Base-by-base conservation (phyloP, 2,113 vertebrate species). In the Ondatra zibethicus region DNA sequence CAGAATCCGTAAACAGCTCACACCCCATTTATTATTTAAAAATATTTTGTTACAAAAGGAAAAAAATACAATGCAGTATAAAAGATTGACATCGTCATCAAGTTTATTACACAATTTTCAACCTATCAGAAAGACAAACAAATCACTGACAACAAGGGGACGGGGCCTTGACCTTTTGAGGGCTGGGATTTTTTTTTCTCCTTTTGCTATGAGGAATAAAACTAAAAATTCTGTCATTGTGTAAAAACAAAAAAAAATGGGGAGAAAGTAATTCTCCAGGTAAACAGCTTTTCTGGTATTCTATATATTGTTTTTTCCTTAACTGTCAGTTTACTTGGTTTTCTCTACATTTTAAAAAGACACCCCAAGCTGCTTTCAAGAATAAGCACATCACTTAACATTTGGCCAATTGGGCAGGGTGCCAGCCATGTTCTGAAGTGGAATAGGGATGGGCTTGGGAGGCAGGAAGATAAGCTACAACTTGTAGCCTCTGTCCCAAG, bases 51-150 rank as follows among this genome's bases (percentile, higher is more conserved):
- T 95, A 98, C 96, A 98, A 97, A 97, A 97, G 95, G 97, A 97
- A 96, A 98, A 65, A 97, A 95, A 98, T 93, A 95, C 95, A 97
- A 98, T 87, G 23, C 98, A 92, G 13, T 98, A 77, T 99, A 99
- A 99, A 99, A 99, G 98, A 98, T 97, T 97, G 98, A 99, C 99
- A 98, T 98, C 14, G 98, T 99, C 98, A 99, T 99, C 97, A 97
- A 99, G 98, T 99, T 99, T 99, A 99, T 99, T 99, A 98, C 98
- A 99, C 99, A 98, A 98, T 98, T 98, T 98, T 97, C 98, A 99
- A 98, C 98, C 98, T 98, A 99, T 98, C 98, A 95, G 98, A 98
- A 99, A 99, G 98, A 98, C 98, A 99, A 97, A 97, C 98, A 98
- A 98, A 97, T 98, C 98, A 98, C 98, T 89, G 98, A 96, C 98